Conservation (phyloP, 2,113 vertebrate genomes). For the Pimephales promelas region DNA sequence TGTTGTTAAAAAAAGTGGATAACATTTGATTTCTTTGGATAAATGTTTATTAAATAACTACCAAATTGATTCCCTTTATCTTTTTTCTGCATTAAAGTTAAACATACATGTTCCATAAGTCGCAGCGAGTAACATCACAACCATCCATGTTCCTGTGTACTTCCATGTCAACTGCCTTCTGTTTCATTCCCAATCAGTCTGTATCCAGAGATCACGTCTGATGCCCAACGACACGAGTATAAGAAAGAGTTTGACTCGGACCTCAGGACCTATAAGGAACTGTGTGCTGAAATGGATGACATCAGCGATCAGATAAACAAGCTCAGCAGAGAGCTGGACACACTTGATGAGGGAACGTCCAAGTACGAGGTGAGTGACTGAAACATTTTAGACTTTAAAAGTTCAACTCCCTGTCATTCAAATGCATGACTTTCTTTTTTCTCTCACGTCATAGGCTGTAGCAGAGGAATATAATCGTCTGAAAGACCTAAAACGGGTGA, state of each 20-base stretch:
- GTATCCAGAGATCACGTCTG: constrained; percentile 80
- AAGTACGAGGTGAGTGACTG: constrained; percentile 79
- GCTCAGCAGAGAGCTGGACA: constrained; percentile 81
- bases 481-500: constrained; percentile 84
- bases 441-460: constrained; percentile 64
- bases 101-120: neutral
- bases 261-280: constrained; percentile 79
- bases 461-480: constrained; percentile 86
- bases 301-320: constrained; percentile 82
- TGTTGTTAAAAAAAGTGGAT: neutral
- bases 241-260: constrained; percentile 84
- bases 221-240: constrained; percentile 76
- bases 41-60: neutral
- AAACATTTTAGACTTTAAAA: neutral
- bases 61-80: neutral
- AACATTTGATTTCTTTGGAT: neutral
- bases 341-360: constrained; percentile 72
- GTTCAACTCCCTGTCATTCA: neutral
- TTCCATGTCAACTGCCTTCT: neutral
- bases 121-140: neutral
- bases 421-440: neutral
- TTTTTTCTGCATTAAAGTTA: neutral
- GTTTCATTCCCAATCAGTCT: constrained; percentile 63
- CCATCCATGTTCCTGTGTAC: too few species aligned
- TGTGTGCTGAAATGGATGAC: constrained; percentile 85